phyloP scores from a whole-genome alignment of 2,113 vertebrate genomes.

The Cochlearius cochlearius region DNA sequence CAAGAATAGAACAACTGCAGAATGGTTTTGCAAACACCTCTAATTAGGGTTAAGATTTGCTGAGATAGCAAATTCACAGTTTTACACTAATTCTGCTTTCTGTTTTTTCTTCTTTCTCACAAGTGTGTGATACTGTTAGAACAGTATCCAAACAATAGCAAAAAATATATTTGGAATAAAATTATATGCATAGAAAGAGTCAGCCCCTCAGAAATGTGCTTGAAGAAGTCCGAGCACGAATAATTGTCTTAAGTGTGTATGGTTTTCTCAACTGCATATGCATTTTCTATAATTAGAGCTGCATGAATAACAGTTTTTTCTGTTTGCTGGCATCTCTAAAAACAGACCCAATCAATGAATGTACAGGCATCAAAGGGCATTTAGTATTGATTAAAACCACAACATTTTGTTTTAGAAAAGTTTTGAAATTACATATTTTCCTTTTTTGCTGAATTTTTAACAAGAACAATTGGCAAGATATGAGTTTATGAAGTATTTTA shows the following conservation, averaged over 20 bases:
- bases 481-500: background rate
- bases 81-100: background rate
- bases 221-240: background rate
- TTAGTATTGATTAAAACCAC: background rate
- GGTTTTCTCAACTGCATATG: background rate
- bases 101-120: background rate
- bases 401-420: background rate
- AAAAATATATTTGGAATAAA: background rate
- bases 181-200: background rate
- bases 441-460: background rate
- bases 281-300: conserved; percentile 8
- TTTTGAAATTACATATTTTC: background rate
- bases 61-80: background rate
- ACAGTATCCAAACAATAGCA: background rate
- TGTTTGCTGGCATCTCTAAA: background rate
- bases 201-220: background rate
- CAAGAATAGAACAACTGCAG: background rate
- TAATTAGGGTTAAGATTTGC: background rate
- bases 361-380: background rate
- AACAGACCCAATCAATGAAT: background rate
- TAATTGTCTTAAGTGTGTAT: background rate
- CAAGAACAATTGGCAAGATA: background rate
- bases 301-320: background rate
- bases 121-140: background rate
- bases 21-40: background rate